A percentile compares a stretch with the other conserved stretches of the same genome.
These are phyloP conservation scores for Limnephilus lunatus DNA, from an alignment of 2,888 invertebrate genomes.

Conservation along the genomic window DNA sequence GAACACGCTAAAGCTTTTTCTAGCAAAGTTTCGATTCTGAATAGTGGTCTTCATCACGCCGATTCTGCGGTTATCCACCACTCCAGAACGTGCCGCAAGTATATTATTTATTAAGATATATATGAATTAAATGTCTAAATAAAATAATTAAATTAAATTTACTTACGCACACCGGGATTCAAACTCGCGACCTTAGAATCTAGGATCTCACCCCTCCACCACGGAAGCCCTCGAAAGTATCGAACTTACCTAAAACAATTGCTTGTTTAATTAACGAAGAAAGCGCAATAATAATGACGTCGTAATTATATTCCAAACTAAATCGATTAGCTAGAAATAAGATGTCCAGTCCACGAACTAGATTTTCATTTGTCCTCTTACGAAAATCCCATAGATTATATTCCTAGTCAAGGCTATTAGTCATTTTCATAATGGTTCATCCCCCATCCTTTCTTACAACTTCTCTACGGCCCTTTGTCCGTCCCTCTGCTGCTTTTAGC, in stretches of 20 bases:
- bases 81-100: no score
- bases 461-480: slow-evolving; percentile 46
- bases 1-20: no score
- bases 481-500: slow-evolving; percentile 45
- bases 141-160: no score
- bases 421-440: slow-evolving; percentile 62
- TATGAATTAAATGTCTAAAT: no score
- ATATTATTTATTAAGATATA: no score
- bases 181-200: no score
- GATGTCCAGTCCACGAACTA: background rate
- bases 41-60: no score
- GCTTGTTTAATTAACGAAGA: background rate
- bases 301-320: background rate
- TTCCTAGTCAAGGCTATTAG: slow-evolving; percentile 56
- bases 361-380: slow-evolving; percentile 2
- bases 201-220: no score
- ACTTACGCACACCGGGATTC: no score
- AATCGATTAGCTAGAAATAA: background rate
- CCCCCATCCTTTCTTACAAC: slow-evolving; percentile 50
- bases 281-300: background rate
- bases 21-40: no score
- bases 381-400: background rate
- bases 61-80: no score
- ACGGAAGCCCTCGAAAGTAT: no score
- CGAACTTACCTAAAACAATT: background rate